Evolutionary conservation across 2,888 invertebrate species (phyloP), one percentile per base, ranked within the genome.

Genomic region (Sphecodes monilicornis): DNA sequence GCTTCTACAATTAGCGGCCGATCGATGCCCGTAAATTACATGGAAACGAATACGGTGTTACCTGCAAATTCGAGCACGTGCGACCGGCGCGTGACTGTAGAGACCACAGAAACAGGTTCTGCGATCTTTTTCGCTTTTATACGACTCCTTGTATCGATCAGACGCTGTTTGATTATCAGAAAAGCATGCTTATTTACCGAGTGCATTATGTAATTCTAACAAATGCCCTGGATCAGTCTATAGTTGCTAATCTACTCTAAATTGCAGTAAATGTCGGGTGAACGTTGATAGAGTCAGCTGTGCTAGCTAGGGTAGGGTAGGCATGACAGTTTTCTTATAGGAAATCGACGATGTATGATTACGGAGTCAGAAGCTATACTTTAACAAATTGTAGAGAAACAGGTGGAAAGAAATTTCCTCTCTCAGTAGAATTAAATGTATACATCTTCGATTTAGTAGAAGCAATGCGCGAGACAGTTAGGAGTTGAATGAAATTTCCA

Each of bases 1-100:
- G 74, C 78, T 57, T 71, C 73, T 46, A 32, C 76, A 80, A 78
- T 86, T 83, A 78, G 36, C 68, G 54, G 50, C 60, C 77, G 83
- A 76, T 86, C 86, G 77, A 86, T 86, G 41, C 16, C 11, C 39
- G 66, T 13, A 18, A 54, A 74, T 75, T 32, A 41, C 43, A 4
- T 29, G 29, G 57, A 22, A 36, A 66, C 66, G 64, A 29, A 22
- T 18, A 64, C 64, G 64, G 32, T 10, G 26, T n/a, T 57, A 10
- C 8, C n/a, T 16, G 16, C n/a, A 60, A n/a, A 60, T 29, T 29
- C n/a, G 50, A 50, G 50, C 50, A 50, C 50, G 50, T 50, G 50
- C 50, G 50, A 50, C 22, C 22, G 22, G 22, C 50, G 22, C 22
- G 22, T 2, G 22, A 50, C 50, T 50, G 22, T 1, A 22, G 22